Percentiles rank a stretch among this genome's conserved stretches.
phyloP scores from a whole-genome alignment of 2,888 invertebrate species.

The Listrodromus nycthemerus region DNA sequence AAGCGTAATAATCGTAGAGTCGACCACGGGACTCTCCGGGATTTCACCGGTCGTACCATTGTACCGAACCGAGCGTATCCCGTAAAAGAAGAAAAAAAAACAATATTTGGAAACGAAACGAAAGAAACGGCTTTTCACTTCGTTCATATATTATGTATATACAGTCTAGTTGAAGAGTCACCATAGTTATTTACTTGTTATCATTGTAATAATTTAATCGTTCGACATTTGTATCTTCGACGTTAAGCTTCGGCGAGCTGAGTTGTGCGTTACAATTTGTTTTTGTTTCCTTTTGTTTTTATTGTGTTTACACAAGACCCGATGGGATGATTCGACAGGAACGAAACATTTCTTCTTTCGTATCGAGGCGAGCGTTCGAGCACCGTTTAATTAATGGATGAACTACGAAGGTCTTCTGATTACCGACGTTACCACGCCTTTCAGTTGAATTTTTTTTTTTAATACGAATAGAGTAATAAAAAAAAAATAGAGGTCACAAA shows the following conservation, averaged over 20 bases:
- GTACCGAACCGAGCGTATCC: constrained; percentile 27
- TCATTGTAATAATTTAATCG: constrained; percentile 57
- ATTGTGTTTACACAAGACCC: constrained; percentile 22
- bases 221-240: constrained; percentile 54
- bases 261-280: constrained; percentile 49
- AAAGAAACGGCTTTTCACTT: constrained; percentile 47
- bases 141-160: constrained; percentile 73
- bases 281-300: constrained; percentile 30
- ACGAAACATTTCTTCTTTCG: background rate
- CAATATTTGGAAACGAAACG: constrained; percentile 35
- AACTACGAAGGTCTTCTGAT: background rate
- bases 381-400: background rate
- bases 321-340: constrained; percentile 2
- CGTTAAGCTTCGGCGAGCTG: constrained; percentile 48
- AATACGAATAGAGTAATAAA: constrained; percentile 41
- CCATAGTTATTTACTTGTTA: constrained; percentile 73
- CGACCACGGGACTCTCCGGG: constrained; percentile 71
- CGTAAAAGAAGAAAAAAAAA: constrained; percentile 25
- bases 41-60: constrained; percentile 1
- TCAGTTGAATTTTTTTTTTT: constrained; percentile 29
- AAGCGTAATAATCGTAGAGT: constrained; percentile 76
- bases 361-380: background rate
- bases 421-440: background rate
- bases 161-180: constrained; percentile 75
- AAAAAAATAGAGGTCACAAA: constrained; percentile 41